These are phyloP conservation scores for Sakesphorus luctuosus DNA, from an alignment of 2,113 vertebrate species.

Conservation along the genomic window DNA sequence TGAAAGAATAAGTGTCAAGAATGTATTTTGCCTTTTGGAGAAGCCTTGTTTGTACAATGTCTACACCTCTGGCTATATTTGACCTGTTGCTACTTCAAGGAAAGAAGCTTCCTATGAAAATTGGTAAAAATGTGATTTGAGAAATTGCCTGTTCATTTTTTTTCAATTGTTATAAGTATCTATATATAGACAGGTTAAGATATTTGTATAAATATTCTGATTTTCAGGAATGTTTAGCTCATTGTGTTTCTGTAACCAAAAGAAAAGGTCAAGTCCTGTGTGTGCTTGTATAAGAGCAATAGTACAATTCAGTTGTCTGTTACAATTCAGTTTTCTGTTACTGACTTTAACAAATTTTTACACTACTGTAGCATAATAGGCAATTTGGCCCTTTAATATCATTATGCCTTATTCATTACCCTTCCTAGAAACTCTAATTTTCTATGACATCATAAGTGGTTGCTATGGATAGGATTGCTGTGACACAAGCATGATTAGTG, in stretches of 20 bases:
- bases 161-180: not conserved
- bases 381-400: not conserved
- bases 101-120: not conserved
- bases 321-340: not conserved
- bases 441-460: slow-evolving; percentile 31
- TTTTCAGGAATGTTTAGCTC: slow-evolving; percentile 1
- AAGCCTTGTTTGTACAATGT: not conserved
- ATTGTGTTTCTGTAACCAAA: slow-evolving; percentile 13
- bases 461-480: not conserved
- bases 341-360: not conserved
- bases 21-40: not conserved
- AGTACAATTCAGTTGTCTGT: not conserved
- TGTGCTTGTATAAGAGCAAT: not conserved
- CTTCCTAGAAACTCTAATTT: not conserved
- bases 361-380: not conserved
- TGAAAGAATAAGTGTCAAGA: not conserved
- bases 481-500: not conserved
- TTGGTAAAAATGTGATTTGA: not conserved
- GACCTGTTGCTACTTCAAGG: not conserved
- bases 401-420: not conserved
- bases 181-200: not conserved
- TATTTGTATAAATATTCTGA: not conserved
- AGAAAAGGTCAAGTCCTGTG: not conserved
- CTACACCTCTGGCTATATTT: not conserved
- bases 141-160: not conserved